These are phyloP conservation scores for Drosophila murphyi DNA, from an alignment of 1,140 invertebrate species.

Conservation along the genomic window DNA sequence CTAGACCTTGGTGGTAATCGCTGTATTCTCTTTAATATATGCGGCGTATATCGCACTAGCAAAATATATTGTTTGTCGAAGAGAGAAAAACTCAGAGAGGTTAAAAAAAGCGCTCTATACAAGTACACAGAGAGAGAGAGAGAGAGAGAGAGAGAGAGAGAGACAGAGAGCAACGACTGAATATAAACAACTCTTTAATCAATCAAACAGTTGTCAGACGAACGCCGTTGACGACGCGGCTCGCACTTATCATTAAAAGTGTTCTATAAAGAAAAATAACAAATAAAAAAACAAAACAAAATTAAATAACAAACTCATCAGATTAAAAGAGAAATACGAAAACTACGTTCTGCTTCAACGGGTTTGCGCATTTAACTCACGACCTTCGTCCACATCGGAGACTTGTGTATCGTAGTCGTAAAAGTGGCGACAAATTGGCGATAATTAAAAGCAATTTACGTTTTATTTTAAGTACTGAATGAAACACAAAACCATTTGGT, in stretches of 20 bases:
- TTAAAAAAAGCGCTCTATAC: no score
- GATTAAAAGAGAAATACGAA: not conserved
- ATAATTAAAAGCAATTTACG: constrained; percentile 21
- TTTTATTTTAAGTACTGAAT: constrained; percentile 9
- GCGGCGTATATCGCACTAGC: not conserved
- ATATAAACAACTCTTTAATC: constrained; percentile 42
- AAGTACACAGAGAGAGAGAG: not conserved
- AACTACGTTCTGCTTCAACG: constrained; percentile 36
- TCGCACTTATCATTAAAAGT: constrained; percentile 1
- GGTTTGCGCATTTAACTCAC: constrained; percentile 12
- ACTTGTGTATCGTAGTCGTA: not conserved
- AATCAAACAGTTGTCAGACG: constrained; percentile 41
- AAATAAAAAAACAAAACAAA: constrained; percentile 23
- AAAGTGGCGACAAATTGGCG: not conserved
- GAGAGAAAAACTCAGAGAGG: not conserved
- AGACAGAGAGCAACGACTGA: not conserved
- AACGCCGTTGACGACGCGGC: constrained; percentile 18
- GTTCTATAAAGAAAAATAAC: constrained; percentile 18
- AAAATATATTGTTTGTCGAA: not conserved
- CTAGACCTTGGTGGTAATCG: not conserved
- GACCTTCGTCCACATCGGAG: not conserved
- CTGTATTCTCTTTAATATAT: not conserved
- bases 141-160: not conserved
- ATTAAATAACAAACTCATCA: not conserved
- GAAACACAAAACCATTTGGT: constrained; percentile 10